phyloP scores from a whole-genome alignment of 2,797 vertebrate species.

The Parauchenoglanis punctatus region DNA sequence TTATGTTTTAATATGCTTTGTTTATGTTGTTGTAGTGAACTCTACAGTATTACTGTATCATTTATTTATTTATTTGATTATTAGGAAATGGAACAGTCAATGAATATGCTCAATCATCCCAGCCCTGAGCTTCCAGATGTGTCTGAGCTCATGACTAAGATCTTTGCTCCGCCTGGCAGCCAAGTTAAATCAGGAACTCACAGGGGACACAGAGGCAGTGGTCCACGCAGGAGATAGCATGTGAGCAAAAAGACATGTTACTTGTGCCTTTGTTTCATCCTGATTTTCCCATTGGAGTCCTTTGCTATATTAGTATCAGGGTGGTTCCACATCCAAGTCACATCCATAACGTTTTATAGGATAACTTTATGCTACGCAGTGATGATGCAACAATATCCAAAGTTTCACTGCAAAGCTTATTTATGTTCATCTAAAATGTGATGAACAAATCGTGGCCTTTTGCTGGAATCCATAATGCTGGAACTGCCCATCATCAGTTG shows the following conservation, averaged over 20 bases:
- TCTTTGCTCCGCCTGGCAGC: conserved; percentile 84
- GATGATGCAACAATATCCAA: no score
- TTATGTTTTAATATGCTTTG: not conserved
- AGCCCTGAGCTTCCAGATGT: conserved; percentile 86
- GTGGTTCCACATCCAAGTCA: no score
- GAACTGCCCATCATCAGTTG: not conserved
- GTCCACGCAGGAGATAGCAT: conserved; percentile 12
- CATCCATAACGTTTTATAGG: no score
- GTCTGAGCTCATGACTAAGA: conserved; percentile 88
- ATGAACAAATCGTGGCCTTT: no score
- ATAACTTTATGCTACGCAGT: no score
- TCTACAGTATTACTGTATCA: not conserved
- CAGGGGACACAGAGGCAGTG: conserved; percentile 61
- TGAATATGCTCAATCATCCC: conserved; percentile 89
- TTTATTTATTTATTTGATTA: conserved; percentile 25
- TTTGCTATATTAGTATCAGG: conserved; percentile 1
- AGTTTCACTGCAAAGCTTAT: no score
- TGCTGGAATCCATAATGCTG: no score
- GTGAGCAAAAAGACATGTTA: not conserved
- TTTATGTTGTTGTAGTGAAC: not conserved
- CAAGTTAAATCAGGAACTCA: conserved; percentile 76
- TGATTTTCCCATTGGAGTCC: not conserved
- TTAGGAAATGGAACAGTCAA: conserved; percentile 88
- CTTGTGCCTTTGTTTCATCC: not conserved
- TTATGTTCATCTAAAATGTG: no score